Percentiles rank a stretch among this genome's conserved stretches.
Conservation (phyloP, 2,888 invertebrate genomes). For the Cyclophora punctaria region DNA sequence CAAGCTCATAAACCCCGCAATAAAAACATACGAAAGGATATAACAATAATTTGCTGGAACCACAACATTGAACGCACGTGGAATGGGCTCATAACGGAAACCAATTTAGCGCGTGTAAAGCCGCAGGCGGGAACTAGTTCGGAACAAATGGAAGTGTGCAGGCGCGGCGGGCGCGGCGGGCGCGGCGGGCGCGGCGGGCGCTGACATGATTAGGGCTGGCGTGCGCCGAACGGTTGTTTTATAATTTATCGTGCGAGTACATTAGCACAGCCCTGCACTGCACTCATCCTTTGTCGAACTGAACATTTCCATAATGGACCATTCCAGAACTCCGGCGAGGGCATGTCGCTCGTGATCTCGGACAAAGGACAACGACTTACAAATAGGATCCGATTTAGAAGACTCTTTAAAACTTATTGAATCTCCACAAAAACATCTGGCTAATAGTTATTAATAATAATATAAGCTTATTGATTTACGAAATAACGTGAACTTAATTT, state of each 20-base stretch:
- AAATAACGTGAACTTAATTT: no score
- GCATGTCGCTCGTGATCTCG: constrained; percentile 22
- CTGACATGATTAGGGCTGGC: constrained; percentile 27
- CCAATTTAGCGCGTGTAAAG: constrained; percentile 13
- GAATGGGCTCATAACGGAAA: constrained; percentile 12
- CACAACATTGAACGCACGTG: constrained; percentile 5
- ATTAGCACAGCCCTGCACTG: constrained; percentile 8
- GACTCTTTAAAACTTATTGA: no score
- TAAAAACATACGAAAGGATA: constrained; percentile 2
- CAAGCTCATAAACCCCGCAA: not conserved
- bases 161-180: constrained; percentile 6
- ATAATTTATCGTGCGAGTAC: constrained; percentile 23
- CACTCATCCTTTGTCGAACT: constrained; percentile 17
- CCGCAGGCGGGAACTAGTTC: constrained; percentile 9
- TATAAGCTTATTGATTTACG: no score
- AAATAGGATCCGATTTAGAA: no score
- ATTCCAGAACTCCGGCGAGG: constrained; percentile 12
- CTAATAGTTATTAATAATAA: no score
- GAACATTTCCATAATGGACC: constrained; percentile 25
- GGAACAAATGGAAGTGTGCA: constrained; percentile 12
- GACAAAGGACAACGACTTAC: constrained; percentile 26
- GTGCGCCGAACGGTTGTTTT: constrained; percentile 11
- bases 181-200: constrained; percentile 12
- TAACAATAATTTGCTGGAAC: constrained; percentile 4
- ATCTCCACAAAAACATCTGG: no score